Percentiles rank a stretch among this genome's conserved stretches.
Conservation (phyloP, 1,140 invertebrate genomes). For the Bombyx mandarina region DNA sequence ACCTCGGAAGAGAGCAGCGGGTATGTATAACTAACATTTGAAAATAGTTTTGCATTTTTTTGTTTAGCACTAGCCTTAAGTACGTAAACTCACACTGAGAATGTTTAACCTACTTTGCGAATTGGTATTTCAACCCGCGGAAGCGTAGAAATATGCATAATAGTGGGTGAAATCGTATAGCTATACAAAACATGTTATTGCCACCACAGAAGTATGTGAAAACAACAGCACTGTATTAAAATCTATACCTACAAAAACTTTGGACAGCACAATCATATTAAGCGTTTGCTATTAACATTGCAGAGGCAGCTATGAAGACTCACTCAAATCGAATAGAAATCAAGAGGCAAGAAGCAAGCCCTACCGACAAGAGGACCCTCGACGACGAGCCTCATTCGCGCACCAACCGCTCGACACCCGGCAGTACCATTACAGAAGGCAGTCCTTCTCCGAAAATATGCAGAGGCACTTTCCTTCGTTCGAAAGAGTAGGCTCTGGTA, state of each 20-base stretch:
- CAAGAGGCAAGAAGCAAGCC: slow-evolving; percentile 32
- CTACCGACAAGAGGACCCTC: slow-evolving; percentile 28
- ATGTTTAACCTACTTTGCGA: too few relatives aligned
- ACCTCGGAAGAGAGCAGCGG: slow-evolving; percentile 80
- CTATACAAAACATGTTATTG: too few relatives aligned
- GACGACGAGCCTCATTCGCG: slow-evolving; percentile 46
- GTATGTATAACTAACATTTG: slow-evolving; percentile 44
- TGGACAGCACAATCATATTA: too few relatives aligned
- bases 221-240: too few relatives aligned
- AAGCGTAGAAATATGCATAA: too few relatives aligned
- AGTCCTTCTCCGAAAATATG: slow-evolving; percentile 60
- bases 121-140: too few relatives aligned
- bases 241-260: too few relatives aligned
- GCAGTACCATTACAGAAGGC: slow-evolving; percentile 37
- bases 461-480: slow-evolving; percentile 52
- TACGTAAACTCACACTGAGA: too few relatives aligned
- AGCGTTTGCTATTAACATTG: slow-evolving; percentile 2
- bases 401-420: slow-evolving; percentile 38
- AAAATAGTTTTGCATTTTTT: too few relatives aligned
- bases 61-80: too few relatives aligned
- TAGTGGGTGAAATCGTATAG: too few relatives aligned
- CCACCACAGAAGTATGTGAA: too few relatives aligned
- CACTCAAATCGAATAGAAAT: slow-evolving; percentile 70
- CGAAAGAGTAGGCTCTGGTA: slow-evolving; percentile 32
- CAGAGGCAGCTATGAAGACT: slow-evolving; percentile 77